These are phyloP conservation scores for Piaya cayana DNA, from an alignment of 2,113 vertebrate genomes.

Conservation along the genomic window DNA sequence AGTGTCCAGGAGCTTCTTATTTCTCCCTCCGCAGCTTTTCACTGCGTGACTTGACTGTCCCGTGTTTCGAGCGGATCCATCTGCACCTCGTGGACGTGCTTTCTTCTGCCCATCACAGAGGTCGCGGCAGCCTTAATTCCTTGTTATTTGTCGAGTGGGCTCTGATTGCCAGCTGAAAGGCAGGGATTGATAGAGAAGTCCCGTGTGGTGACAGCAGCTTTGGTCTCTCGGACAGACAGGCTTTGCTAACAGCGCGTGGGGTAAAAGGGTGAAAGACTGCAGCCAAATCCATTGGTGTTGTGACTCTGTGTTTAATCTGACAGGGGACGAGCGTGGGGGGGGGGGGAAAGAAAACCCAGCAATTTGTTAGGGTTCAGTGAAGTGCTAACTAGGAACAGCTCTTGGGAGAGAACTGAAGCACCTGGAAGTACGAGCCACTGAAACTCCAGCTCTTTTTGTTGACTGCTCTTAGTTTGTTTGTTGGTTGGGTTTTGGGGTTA, in stretches of 20 bases:
- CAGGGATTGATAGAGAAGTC: slow-evolving; percentile 59
- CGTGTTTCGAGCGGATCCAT: neutral
- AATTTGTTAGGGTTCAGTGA: slow-evolving; percentile 59
- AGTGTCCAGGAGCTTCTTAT: neutral
- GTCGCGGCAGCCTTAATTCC: slow-evolving; percentile 28
- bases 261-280: neutral
- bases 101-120: neutral
- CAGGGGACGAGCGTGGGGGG: neutral
- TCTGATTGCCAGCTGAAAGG: slow-evolving; percentile 57
- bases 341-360: neutral
- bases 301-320: slow-evolving; percentile 46
- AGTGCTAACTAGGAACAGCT: slow-evolving; percentile 41
- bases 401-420: neutral
- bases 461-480: neutral
- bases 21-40: neutral
- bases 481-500: neutral
- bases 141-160: neutral
- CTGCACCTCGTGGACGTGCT: neutral
- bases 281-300: neutral
- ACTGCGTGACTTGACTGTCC: neutral
- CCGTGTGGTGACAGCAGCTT: slow-evolving; percentile 44
- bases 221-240: slow-evolving; percentile 21
- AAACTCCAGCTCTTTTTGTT: neutral
- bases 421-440: neutral
- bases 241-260: slow-evolving; percentile 25